Conservation (phyloP, 1,140 invertebrate species). For the Lepidurus apus region DNA sequence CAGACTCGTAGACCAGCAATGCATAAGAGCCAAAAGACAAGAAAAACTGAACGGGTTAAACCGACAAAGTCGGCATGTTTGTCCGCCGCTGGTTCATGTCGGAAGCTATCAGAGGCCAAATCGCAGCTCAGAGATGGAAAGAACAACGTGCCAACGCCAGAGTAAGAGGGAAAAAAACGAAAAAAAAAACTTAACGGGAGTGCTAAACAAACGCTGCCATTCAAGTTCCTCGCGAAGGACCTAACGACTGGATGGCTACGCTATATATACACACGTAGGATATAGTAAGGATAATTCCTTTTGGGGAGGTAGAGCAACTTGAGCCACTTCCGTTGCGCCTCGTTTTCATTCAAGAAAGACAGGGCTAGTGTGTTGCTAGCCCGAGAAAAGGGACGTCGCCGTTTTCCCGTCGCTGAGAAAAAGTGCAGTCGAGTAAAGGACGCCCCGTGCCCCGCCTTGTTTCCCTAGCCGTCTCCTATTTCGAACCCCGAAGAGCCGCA, state of each 20-base stretch:
- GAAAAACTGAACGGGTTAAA: background rate
- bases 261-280: constrained; percentile 7
- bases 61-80: background rate
- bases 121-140: background rate
- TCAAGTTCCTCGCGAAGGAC: background rate
- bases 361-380: background rate
- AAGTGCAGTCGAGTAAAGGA: background rate
- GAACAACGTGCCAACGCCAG: background rate
- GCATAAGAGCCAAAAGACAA: background rate
- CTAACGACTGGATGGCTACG: background rate
- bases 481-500: background rate
- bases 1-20: background rate
- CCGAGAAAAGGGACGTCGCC: background rate
- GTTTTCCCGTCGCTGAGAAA: background rate
- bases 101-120: background rate
- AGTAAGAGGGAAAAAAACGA: background rate
- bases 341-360: constrained; percentile 11
- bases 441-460: constrained; percentile 19
- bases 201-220: constrained; percentile 18
- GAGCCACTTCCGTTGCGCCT: constrained; percentile 18
- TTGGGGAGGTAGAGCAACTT: background rate
- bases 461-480: background rate
- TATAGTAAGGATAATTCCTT: background rate
- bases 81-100: constrained; percentile 5
- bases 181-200: background rate